phyloP scores from a whole-genome alignment of 2,888 invertebrate genomes.

The Sussaba pulchella region DNA sequence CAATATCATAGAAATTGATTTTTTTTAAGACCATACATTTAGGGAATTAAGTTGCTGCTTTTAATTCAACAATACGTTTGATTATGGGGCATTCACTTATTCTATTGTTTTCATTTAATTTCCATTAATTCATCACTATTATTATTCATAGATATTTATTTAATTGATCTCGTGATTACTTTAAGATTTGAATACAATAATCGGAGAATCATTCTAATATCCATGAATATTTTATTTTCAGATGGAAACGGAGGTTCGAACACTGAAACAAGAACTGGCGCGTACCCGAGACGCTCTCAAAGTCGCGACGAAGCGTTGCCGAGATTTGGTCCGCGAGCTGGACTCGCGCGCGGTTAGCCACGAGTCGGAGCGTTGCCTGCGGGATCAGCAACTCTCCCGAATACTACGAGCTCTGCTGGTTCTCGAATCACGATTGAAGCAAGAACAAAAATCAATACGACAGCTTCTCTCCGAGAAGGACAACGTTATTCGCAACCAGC shows the following conservation, averaged over 20 bases:
- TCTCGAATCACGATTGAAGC: conserved; percentile 89
- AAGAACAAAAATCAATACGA: conserved; percentile 90
- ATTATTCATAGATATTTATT: too few species aligned
- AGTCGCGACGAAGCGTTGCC: conserved; percentile 88
- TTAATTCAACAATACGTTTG: too few species aligned
- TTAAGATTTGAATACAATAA: too few species aligned
- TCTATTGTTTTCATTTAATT: too few species aligned
- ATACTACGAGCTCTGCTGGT: conserved; percentile 90
- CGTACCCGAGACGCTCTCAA: conserved; percentile 89
- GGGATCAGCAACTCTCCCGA: conserved; percentile 90
- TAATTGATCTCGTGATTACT: too few species aligned
- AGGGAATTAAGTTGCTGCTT: too few species aligned
- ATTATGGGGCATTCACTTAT: too few species aligned
- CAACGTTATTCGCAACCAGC: conserved; percentile 89
- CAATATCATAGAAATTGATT: too few species aligned
- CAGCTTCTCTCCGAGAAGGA: conserved; percentile 90
- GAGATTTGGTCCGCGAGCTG: conserved; percentile 87
- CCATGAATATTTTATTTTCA: conserved; percentile 83
- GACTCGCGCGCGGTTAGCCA: conserved; percentile 77
- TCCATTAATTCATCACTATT: too few species aligned
- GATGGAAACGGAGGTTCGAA: conserved; percentile 88
- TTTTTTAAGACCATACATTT: too few species aligned
- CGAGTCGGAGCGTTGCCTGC: conserved; percentile 87
- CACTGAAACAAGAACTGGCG: conserved; percentile 87
- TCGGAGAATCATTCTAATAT: background rate